Percentiles rank a stretch among this genome's conserved stretches.
Conservation (phyloP, 1,140 invertebrate genomes). For the Sinella curviseta region DNA sequence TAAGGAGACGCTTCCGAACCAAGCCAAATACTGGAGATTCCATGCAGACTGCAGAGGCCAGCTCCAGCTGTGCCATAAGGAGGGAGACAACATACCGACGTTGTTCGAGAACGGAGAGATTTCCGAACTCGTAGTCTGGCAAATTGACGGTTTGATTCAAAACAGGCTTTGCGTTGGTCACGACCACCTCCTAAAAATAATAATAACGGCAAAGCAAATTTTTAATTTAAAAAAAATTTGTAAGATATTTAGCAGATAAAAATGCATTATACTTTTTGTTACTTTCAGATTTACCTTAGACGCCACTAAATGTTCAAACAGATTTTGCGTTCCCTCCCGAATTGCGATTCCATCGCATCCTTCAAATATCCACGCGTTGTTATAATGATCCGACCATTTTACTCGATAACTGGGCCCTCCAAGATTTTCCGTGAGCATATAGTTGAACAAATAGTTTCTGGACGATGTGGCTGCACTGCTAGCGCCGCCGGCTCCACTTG, state of each 20-base stretch:
- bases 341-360: constrained; percentile 62
- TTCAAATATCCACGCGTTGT: constrained; percentile 60
- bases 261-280: not conserved
- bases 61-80: constrained; percentile 59
- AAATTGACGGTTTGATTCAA: constrained; percentile 55
- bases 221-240: no score
- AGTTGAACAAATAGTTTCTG: no score
- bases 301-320: constrained; percentile 62
- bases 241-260: constrained; percentile 43
- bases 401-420: constrained; percentile 39
- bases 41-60: constrained; percentile 60
- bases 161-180: constrained; percentile 56
- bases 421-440: constrained; percentile 8
- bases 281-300: constrained; percentile 57
- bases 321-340: constrained; percentile 58
- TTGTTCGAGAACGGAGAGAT: constrained; percentile 57
- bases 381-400: constrained; percentile 42
- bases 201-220: constrained; percentile 19
- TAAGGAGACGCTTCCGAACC: constrained; percentile 61
- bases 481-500: no score
- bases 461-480: no score
- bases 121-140: constrained; percentile 58
- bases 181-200: constrained; percentile 54
- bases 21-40: constrained; percentile 62
- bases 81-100: constrained; percentile 60